Evolutionary conservation across 1,140 invertebrate species (phyloP).

Genomic region (Caenorhabditis tropicalis): DNA sequence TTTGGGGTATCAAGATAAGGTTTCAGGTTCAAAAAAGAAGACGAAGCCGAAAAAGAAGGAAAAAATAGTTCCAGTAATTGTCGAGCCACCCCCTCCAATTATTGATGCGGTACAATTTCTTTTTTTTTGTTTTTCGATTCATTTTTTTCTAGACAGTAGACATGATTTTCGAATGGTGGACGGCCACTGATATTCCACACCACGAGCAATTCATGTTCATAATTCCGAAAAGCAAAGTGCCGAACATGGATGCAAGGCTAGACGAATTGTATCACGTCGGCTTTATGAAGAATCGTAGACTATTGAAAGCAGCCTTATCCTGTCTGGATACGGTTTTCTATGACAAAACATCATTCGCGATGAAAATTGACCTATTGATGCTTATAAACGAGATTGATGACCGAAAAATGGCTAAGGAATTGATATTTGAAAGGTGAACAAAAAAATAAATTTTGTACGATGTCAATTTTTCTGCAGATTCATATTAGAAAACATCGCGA

Average conservation of each 20-base stretch:
- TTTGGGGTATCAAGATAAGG: neutral
- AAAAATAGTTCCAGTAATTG: neutral
- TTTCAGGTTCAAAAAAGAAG: neutral
- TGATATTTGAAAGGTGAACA: neutral
- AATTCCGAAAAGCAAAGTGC: neutral
- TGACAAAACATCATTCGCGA: neutral
- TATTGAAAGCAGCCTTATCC: slow-evolving; percentile 26
- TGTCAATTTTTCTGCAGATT: neutral
- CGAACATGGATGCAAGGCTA: neutral
- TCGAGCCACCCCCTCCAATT: neutral
- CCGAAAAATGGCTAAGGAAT: slow-evolving; percentile 10
- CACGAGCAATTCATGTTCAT: slow-evolving; percentile 28
- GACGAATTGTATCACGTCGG: slow-evolving; percentile 33
- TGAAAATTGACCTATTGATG: slow-evolving; percentile 16
- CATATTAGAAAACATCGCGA: slow-evolving; percentile 11
- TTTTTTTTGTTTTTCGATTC: neutral
- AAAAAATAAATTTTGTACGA: neutral
- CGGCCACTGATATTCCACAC: neutral
- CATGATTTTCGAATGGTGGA: slow-evolving; percentile 34
- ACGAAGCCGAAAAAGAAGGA: neutral
- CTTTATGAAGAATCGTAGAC: slow-evolving; percentile 9
- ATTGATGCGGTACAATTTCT: neutral
- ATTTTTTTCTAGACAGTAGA: neutral
- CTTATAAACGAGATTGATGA: slow-evolving; percentile 23
- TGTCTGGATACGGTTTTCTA: slow-evolving; percentile 29